A percentile compares a stretch with the other conserved stretches of the same genome.
These are phyloP conservation scores for Harlomillsia oculata DNA, from an alignment of 1,140 invertebrate genomes.

Conservation along the genomic window DNA sequence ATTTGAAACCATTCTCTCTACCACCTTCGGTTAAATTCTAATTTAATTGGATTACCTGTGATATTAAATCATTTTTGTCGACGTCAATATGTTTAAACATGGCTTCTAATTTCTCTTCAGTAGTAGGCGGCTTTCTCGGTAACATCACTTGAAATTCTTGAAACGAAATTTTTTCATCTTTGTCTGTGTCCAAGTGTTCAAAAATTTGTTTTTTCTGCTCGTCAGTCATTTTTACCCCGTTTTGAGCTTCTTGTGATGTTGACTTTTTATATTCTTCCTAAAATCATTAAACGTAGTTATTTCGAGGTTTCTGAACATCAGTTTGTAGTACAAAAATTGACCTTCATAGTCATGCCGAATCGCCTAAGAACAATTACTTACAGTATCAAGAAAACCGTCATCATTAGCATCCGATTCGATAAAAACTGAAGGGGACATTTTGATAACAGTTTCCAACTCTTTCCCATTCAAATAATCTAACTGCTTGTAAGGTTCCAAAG, in stretches of 20 bases:
- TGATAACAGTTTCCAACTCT: not conserved
- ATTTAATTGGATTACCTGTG: no score
- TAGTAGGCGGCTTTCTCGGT: not conserved
- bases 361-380: not conserved
- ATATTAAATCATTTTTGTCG: not conserved
- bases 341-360: no score
- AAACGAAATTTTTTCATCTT: conserved; percentile 9
- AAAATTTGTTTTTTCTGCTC: conserved; percentile 4
- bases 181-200: not conserved
- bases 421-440: conserved; percentile 8
- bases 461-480: not conserved
- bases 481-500: not conserved
- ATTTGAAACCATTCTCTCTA: no score
- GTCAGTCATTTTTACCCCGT: not conserved
- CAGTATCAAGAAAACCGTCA: not conserved
- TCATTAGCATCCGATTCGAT: not conserved
- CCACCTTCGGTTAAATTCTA: no score
- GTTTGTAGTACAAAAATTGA: no score
- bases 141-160: conserved; percentile 9
- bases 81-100: conserved; percentile 7
- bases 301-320: not conserved
- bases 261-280: not conserved
- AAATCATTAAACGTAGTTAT: not conserved
- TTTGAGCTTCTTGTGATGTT: not conserved
- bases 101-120: not conserved